These are phyloP conservation scores for Hirtodrosophila trivittata DNA, from an alignment of 2,888 invertebrate species.

Conservation along the genomic window DNA sequence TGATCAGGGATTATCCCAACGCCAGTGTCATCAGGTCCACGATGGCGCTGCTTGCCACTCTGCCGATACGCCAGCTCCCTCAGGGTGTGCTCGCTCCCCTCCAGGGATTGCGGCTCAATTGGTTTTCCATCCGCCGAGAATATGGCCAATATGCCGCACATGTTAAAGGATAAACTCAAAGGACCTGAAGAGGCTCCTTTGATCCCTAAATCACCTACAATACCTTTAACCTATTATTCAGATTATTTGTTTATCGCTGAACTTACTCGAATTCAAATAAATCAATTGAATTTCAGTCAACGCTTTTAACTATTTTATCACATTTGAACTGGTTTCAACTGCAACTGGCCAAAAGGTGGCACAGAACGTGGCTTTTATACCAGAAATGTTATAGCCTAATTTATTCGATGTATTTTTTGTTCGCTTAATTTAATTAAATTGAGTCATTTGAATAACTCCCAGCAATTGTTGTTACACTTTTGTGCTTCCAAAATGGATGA, in stretches of 20 bases:
- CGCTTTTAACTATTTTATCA: neutral
- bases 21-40: slow-evolving; percentile 82
- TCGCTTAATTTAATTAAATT: slow-evolving; percentile 19
- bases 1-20: slow-evolving; percentile 65
- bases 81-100: slow-evolving; percentile 59
- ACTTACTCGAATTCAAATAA: no score
- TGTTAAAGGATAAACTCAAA: no score
- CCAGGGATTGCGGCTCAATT: slow-evolving; percentile 44
- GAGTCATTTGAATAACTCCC: slow-evolving; percentile 12
- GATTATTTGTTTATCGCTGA: no score
- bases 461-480: slow-evolving; percentile 21
- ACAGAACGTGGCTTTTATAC: slow-evolving; percentile 35
- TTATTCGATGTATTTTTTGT: slow-evolving; percentile 14
- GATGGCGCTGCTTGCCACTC: slow-evolving; percentile 80
- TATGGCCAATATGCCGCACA: slow-evolving; percentile 82
- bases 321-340: slow-evolving; percentile 7
- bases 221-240: no score
- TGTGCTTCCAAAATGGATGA: neutral
- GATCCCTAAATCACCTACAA: no score
- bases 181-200: no score
- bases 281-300: no score
- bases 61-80: slow-evolving; percentile 81
- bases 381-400: slow-evolving; percentile 1
- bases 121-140: slow-evolving; percentile 70
- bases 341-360: slow-evolving; percentile 18